phyloP scores from a whole-genome alignment of 2,797 vertebrate genomes.

The Microchirus variegatus region DNA sequence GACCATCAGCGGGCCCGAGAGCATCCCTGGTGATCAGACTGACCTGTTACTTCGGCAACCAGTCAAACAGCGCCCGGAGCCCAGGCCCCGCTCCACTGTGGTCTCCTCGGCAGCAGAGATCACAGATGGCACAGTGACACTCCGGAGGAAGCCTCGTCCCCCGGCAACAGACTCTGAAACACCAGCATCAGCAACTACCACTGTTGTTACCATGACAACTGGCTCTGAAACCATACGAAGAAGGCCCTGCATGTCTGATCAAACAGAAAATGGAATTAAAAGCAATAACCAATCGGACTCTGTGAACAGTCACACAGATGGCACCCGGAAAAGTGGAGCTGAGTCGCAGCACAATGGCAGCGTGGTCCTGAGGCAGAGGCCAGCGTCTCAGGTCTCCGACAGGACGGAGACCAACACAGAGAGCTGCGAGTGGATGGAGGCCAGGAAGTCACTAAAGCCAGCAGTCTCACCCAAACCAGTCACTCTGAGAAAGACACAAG shows the following conservation, averaged over 20 bases:
- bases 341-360: constrained; percentile 72
- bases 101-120: constrained; percentile 64
- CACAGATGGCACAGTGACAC: constrained; percentile 80
- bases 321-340: constrained; percentile 22
- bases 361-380: constrained; percentile 78
- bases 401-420: constrained; percentile 58
- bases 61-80: constrained; percentile 69
- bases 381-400: constrained; percentile 80
- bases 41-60: constrained; percentile 52
- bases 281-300: constrained; percentile 62
- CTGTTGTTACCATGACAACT: constrained; percentile 75
- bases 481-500: constrained; percentile 75
- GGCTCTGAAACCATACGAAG: constrained; percentile 90
- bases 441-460: constrained; percentile 87
- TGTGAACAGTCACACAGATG: constrained; percentile 28
- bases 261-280: constrained; percentile 34
- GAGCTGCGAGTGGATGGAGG: constrained; percentile 78
- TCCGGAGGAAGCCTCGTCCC: constrained; percentile 81
- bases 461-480: constrained; percentile 92
- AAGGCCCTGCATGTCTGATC: constrained; percentile 67
- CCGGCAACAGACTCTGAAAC: constrained; percentile 67
- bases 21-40: constrained; percentile 62
- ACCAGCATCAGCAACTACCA: constrained; percentile 76
- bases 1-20: constrained; percentile 90
- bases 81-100: constrained; percentile 75